Conservation (phyloP, 2,113 vertebrate species). For the Sturnus vulgaris region DNA sequence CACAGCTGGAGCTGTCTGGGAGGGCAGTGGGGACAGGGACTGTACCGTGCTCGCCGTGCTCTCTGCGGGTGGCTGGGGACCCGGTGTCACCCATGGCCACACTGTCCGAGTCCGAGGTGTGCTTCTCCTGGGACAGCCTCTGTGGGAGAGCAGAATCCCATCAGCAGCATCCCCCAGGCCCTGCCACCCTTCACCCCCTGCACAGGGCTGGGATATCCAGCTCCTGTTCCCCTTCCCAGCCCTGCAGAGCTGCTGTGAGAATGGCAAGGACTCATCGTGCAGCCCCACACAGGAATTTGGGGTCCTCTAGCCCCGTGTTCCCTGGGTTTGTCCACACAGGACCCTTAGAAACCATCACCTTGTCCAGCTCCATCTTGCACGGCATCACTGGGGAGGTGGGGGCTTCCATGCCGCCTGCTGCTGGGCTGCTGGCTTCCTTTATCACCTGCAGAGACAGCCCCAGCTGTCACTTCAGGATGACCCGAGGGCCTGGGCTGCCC, state of each 20-base stretch:
- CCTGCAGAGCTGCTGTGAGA: background rate
- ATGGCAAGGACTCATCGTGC: background rate
- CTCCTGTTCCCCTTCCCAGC: background rate
- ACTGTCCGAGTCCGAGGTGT: slow-evolving; percentile 89
- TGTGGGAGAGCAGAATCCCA: slow-evolving; percentile 42
- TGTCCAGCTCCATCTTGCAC: slow-evolving; percentile 88
- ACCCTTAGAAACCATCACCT: slow-evolving; percentile 71
- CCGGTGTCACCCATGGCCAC: slow-evolving; percentile 74
- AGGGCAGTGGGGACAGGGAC: background rate
- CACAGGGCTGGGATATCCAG: background rate
- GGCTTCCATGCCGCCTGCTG: slow-evolving; percentile 65
- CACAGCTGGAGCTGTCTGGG: rapidly evolving
- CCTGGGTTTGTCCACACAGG: rapidly evolving
- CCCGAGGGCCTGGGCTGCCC: rapidly evolving
- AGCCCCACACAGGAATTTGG: background rate
- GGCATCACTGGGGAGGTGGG: slow-evolving; percentile 85
- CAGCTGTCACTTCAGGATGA: background rate
- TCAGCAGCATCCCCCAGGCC: background rate
- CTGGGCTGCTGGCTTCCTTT: slow-evolving; percentile 81
- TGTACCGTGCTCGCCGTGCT: slow-evolving; percentile 81
- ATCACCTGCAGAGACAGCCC: slow-evolving; percentile 79
- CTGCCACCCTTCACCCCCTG: rapidly evolving
- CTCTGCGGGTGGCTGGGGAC: slow-evolving; percentile 64
- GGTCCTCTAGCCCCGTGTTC: rapidly evolving
- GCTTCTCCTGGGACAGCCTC: slow-evolving; percentile 87